A percentile compares a stretch with the other conserved stretches of the same genome.
These are phyloP conservation scores for Fundulus diaphanus DNA, from an alignment of 2,797 vertebrate species.

Conservation along the genomic window DNA sequence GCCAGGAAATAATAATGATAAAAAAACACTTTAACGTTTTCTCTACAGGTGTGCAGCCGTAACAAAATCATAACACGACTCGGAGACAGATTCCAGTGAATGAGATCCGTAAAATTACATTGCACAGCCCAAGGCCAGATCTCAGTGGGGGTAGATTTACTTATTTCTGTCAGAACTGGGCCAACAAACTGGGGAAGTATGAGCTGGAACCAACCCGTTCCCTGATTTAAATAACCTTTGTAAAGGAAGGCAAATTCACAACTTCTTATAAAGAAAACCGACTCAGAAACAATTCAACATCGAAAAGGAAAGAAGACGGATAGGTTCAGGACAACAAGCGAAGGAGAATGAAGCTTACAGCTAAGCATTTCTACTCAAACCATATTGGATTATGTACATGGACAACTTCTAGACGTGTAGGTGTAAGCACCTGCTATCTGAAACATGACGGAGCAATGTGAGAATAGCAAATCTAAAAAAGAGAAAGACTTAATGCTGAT, in stretches of 20 bases:
- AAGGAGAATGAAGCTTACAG: slow-evolving; percentile 20
- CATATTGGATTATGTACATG: slow-evolving; percentile 31
- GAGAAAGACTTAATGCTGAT: slow-evolving; percentile 16
- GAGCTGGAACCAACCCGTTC: slow-evolving; percentile 78
- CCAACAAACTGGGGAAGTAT: slow-evolving; percentile 55
- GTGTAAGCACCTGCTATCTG: slow-evolving; percentile 4
- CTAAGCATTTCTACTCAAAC: slow-evolving; percentile 37
- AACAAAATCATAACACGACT: not conserved
- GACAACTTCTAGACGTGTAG: slow-evolving; percentile 15
- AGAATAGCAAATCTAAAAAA: not conserved
- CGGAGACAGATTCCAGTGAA: slow-evolving; percentile 23
- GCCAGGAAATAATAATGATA: slow-evolving; percentile 2
- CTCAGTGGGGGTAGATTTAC: slow-evolving; percentile 36
- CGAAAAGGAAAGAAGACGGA: slow-evolving; percentile 50
- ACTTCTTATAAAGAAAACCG: slow-evolving; percentile 83
- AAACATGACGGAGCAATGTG: slow-evolving; percentile 17
- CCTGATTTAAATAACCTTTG: slow-evolving; percentile 80
- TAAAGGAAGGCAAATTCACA: slow-evolving; percentile 79
- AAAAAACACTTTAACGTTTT: not conserved
- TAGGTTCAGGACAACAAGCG: slow-evolving; percentile 13
- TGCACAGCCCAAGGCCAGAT: slow-evolving; percentile 63
- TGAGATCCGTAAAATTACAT: slow-evolving; percentile 67
- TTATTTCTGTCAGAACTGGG: slow-evolving; percentile 60
- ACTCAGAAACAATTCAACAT: slow-evolving; percentile 64
- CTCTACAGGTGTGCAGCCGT: slow-evolving; percentile 35